Conservation (phyloP, 2,888 invertebrate genomes). For the Xestia c-nigrum region DNA sequence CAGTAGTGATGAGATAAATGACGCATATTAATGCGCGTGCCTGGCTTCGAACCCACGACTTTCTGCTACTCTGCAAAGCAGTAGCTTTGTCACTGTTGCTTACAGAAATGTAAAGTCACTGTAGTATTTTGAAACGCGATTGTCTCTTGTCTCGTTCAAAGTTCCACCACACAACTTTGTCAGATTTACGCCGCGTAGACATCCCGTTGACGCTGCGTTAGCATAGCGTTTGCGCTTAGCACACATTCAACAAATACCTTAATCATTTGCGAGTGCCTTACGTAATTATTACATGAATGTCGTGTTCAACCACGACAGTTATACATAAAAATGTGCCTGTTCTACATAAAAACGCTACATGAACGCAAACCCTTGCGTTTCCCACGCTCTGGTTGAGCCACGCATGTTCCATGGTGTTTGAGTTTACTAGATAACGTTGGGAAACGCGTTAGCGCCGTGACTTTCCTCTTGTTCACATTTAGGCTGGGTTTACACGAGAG, state of each 20-base stretch:
- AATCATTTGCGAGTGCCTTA: background rate
- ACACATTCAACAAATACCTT: background rate
- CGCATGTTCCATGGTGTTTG: slow-evolving; percentile 49
- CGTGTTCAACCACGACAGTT: slow-evolving; percentile 5
- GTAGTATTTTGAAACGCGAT: background rate
- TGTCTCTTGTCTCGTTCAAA: no score
- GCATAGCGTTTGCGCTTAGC: background rate
- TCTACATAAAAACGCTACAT: slow-evolving; percentile 34
- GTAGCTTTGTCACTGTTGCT: no score
- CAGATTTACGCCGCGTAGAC: background rate
- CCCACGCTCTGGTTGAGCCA: slow-evolving; percentile 65
- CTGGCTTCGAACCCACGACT: no score
- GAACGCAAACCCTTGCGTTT: slow-evolving; percentile 42
- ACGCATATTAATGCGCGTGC: no score
- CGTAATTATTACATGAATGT: slow-evolving; percentile 5
- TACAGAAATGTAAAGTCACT: background rate
- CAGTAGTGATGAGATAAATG: no score
- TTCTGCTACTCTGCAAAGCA: no score
- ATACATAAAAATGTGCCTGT: slow-evolving; percentile 18
- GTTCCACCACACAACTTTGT: background rate
- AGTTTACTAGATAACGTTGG: slow-evolving; percentile 24
- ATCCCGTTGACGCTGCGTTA: background rate
- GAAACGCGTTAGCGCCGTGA: slow-evolving; percentile 50
- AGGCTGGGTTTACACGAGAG: background rate
- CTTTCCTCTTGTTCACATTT: slow-evolving; percentile 16